These are phyloP conservation scores for Drosophila nigromelanica DNA, from an alignment of 1,140 invertebrate species.

Conservation along the genomic window DNA sequence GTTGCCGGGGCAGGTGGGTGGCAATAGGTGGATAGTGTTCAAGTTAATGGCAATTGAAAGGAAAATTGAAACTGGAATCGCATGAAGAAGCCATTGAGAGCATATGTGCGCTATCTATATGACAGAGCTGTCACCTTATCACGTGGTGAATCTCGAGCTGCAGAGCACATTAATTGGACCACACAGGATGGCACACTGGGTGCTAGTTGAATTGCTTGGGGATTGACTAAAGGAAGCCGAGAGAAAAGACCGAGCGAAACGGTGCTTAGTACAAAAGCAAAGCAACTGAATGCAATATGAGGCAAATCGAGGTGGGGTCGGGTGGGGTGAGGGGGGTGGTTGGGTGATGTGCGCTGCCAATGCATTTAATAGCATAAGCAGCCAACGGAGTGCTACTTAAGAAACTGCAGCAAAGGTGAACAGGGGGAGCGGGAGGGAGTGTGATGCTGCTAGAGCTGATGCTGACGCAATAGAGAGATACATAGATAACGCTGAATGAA, in stretches of 20 bases:
- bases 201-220: neutral
- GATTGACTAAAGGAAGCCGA: conserved; percentile 1
- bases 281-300: conserved; percentile 57
- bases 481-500: conserved; percentile 75
- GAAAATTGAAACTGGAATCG: conserved; percentile 30
- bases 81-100: conserved; percentile 18
- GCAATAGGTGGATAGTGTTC: neutral
- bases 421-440: neutral
- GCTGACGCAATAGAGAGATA: conserved; percentile 37
- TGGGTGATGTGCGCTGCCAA: conserved; percentile 31
- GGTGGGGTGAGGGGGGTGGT: too few species aligned
- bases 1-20: neutral
- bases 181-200: conserved; percentile 5
- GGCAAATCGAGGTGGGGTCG: conserved; percentile 4
- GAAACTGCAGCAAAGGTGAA: conserved; percentile 6
- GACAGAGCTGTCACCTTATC: conserved; percentile 51
- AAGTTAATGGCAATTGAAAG: conserved; percentile 25
- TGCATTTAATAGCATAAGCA: conserved; percentile 73
- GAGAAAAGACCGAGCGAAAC: conserved; percentile 1
- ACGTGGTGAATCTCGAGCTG: conserved; percentile 24
- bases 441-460: conserved; percentile 19
- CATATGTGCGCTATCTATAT: conserved; percentile 30
- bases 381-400: conserved; percentile 71
- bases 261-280: conserved; percentile 54
- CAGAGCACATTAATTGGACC: conserved; percentile 44